Evolutionary conservation across 2,113 vertebrate species (phyloP).

Genomic region (Prionailurus viverrinus): DNA sequence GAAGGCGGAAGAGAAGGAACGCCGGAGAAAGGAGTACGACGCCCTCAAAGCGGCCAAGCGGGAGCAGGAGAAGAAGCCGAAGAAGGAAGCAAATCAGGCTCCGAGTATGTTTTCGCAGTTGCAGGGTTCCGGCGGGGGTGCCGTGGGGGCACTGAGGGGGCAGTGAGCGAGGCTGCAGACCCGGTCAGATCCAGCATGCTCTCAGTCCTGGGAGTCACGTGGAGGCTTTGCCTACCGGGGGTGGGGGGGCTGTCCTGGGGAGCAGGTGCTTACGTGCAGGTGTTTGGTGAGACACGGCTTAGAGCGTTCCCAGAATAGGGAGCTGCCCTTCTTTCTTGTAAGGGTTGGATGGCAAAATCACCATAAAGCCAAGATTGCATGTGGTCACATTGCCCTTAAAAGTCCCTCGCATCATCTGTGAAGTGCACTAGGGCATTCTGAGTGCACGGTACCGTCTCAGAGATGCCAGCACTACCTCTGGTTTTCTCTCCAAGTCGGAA

Average conservation of each 20-base stretch:
- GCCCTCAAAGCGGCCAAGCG: slow-evolving; percentile 93
- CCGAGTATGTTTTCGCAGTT: slow-evolving; percentile 87
- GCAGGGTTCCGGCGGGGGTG: background rate
- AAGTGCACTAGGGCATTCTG: background rate
- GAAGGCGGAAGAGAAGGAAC: slow-evolving; percentile 98
- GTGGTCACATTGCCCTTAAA: background rate
- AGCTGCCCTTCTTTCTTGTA: background rate
- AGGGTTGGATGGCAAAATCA: background rate
- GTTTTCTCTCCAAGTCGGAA: background rate
- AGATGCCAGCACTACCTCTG: background rate
- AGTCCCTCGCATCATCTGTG: background rate
- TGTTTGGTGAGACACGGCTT: background rate
- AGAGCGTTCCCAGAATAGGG: background rate
- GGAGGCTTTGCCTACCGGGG: rapidly evolving
- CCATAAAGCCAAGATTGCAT: background rate
- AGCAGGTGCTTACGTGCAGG: background rate
- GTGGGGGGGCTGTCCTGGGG: no score
- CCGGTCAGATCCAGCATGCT: background rate
- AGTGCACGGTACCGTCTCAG: background rate
- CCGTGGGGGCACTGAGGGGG: background rate
- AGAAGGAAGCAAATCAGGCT: slow-evolving; percentile 87
- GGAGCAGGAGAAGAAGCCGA: slow-evolving; percentile 92
- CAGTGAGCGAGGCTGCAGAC: background rate
- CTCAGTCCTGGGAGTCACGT: background rate
- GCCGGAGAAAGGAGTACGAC: slow-evolving; percentile 94